Base-by-base conservation (phyloP, 2,888 invertebrate genomes). In the Caenorhabditis sp. region DNA sequence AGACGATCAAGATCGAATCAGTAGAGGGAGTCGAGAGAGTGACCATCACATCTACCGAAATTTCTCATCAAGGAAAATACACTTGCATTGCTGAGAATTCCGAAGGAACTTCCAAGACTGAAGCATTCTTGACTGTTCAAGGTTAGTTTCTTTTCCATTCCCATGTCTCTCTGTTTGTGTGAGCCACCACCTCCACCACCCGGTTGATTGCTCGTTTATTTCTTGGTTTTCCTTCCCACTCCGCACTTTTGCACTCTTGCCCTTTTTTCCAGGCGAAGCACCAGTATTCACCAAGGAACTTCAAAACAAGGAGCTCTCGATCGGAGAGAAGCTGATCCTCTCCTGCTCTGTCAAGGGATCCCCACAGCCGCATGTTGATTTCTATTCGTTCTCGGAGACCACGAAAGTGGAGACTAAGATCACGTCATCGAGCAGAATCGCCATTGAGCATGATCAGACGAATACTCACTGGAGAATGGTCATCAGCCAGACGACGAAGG, bases 401-500 rank as follows among this genome's bases (percentile, higher is more conserved):
- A 86, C 85, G 7, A 86, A 89, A 41, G 76, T 85, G 19, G 86
- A 85, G 63, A 85, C 82, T 38, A 87, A 89, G 56, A 82, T 90
- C 58, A 83, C 82, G 26, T 86, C 87, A 4, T 79, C 84, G 7
- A 79, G 83, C 47, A 56, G 87, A 66, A 79, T 86, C 58, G 79
- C 86, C 0, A 88, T 91, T 28, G 91, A 91, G 75, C 91, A 91
- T 79, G 91, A 91, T 74, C 89, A 87, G 24, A 83, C 87, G 26
- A 89, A 90, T 79, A 90, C 90, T 31, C 91, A 91, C 80, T 91
- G 91, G 91, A 74, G 91, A 38, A 73, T 91, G 80, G 91, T 92
- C 90, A 93, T 95, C 85, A 92, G 93, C 26, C 66, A 85, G 24
- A 74, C 82, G 69, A 84, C 80, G 26, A 61, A 63, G 38, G 86